phyloP scores from a whole-genome alignment of 1,140 invertebrate genomes.

The Antheraea mylitta region DNA sequence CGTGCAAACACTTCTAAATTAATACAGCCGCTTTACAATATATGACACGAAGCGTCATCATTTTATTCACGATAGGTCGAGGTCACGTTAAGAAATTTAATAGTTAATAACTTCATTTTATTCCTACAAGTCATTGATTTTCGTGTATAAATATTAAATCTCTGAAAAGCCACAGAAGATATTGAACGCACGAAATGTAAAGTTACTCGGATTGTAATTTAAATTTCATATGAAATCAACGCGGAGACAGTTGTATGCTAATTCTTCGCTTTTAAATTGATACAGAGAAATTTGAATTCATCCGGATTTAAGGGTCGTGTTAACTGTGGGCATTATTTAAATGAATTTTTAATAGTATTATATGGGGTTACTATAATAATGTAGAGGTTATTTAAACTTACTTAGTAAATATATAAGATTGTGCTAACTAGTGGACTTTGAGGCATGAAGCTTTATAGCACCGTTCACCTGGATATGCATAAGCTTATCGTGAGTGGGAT shows the following conservation, averaged over 20 bases:
- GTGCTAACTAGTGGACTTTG: no score
- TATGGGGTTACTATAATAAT: no score
- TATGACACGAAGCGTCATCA: no score
- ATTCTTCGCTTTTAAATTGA: slow-evolving; percentile 24
- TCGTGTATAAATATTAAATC: background rate
- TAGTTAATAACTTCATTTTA: background rate
- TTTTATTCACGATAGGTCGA: background rate
- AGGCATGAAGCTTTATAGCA: no score
- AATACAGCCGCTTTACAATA: no score
- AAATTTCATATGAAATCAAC: slow-evolving; percentile 31
- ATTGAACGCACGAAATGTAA: slow-evolving; percentile 1
- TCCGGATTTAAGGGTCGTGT: slow-evolving; percentile 9
- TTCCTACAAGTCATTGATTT: background rate
- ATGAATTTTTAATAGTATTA: background rate
- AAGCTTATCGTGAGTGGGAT: no score
- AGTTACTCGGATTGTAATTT: slow-evolving; percentile 14
- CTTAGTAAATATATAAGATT: no score
- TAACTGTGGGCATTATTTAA: background rate
- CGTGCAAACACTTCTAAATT: no score
- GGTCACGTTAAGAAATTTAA: no score
- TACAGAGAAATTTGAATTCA: slow-evolving; percentile 25
- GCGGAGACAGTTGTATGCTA: slow-evolving; percentile 23
- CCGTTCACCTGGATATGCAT: no score
- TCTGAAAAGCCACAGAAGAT: background rate
- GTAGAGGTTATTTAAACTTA: no score